Conservation (phyloP, 2,113 vertebrate genomes). For the Bufo bufo region DNA sequence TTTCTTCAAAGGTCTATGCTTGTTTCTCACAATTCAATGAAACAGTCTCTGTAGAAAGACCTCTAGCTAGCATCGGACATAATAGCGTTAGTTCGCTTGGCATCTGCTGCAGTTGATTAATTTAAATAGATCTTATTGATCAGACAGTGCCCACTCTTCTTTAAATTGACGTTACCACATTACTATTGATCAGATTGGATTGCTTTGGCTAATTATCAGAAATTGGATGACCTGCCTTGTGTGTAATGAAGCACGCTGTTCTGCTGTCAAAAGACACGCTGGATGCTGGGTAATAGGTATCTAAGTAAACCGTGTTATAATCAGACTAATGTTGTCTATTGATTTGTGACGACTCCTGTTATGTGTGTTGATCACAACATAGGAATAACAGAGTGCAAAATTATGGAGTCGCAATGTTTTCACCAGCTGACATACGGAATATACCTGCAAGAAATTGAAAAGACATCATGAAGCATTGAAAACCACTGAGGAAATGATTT, state of each 20-base stretch:
- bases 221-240: slow-evolving; percentile 33
- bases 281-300: slow-evolving; percentile 25
- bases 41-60: not conserved
- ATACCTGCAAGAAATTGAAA: not conserved
- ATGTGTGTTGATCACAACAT: not conserved
- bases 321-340: slow-evolving; percentile 32
- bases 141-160: slow-evolving; percentile 1
- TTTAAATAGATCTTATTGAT: slow-evolving; percentile 53
- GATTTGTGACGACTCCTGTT: slow-evolving; percentile 22
- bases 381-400: not conserved
- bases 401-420: not conserved
- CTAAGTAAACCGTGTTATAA: slow-evolving; percentile 10
- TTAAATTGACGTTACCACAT: slow-evolving; percentile 52
- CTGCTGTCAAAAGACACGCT: slow-evolving; percentile 26
- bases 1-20: not conserved
- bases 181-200: slow-evolving; percentile 51
- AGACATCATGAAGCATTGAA: not conserved
- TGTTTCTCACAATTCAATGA: not conserved
- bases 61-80: not conserved
- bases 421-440: not conserved
- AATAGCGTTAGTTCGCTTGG: slow-evolving; percentile 6
- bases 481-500: not conserved
- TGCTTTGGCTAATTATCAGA: slow-evolving; percentile 53
- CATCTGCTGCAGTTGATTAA: slow-evolving; percentile 50
- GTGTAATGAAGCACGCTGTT: slow-evolving; percentile 46